Base-by-base conservation (phyloP, 1,140 invertebrate genomes). In the Bombus confusus region DNA sequence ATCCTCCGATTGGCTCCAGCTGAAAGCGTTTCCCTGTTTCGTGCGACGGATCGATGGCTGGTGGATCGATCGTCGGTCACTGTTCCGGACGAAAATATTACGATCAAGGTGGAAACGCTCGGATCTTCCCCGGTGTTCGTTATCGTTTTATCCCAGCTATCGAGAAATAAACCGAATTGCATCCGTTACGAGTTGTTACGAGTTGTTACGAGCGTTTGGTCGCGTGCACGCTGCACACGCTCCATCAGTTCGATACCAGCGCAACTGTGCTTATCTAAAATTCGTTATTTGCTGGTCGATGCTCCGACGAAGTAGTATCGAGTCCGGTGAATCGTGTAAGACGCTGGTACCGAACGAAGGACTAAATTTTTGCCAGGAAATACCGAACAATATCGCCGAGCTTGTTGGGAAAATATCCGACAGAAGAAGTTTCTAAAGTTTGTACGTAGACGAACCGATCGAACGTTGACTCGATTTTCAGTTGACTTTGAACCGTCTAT, bases 21-120 rank as follows among this genome's bases (percentile, higher is more conserved):
- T 81, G 39, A 81, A 81, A 81, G 69, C 69, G 79, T 81, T 73
- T 59, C 52, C 39, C 28, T 81, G 79, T 81, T 62, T 31, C 68
- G 0, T 1, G n/a, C n/a, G 18, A 22, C 18, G 13, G 2, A n/a
- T n/a, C n/a, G n/a, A n/a, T n/a, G n/a, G n/a, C n/a, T n/a, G n/a
- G n/a, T n/a, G 39, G n/a, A 43, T 81, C 52, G 39, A 81, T 81
- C 62, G 69, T 59, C 79, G 73, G 34, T 81, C 52, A 43, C 34
- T 9, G 43, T 34, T 15, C 13, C 18, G 12, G 25, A 13, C 57
- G 41, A 59, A 62, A 64, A 64, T 74, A 52, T 52, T 22, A 31
- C 41, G 37, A 64, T 15, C 31, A 3, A 39, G 6, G 3, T 2
- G 47, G 52, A 59, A 62, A 18, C 57, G 22, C 1, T 31, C 13